phyloP scores from a whole-genome alignment of 2,888 invertebrate genomes.

The Meta bourneti region DNA sequence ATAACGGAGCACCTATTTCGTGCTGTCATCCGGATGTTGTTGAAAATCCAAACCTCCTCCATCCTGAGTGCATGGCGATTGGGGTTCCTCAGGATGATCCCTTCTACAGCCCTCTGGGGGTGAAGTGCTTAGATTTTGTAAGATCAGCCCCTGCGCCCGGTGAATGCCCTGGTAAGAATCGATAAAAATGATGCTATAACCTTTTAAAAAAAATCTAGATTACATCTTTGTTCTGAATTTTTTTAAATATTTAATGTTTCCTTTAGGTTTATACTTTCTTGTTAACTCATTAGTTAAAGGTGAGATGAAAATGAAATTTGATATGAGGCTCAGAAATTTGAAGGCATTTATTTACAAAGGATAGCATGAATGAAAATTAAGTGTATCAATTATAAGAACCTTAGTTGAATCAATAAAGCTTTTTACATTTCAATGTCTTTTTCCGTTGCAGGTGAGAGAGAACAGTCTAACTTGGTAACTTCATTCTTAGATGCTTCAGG shows the following conservation, averaged over 20 bases:
- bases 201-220: neutral
- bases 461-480: conserved; percentile 92
- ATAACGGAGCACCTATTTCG: conserved; percentile 62
- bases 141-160: conserved; percentile 84
- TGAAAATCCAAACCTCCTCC: conserved; percentile 82
- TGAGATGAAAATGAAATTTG: neutral
- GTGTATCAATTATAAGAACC: too few relatives aligned
- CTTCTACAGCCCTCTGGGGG: conserved; percentile 87
- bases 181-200: too few relatives aligned
- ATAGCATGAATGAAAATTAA: too few relatives aligned
- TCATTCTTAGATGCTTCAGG: conserved; percentile 91
- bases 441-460: conserved; percentile 83
- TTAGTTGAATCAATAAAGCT: neutral
- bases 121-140: conserved; percentile 90
- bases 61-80: conserved; percentile 93
- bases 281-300: neutral
- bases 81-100: conserved; percentile 87
- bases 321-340: too few relatives aligned
- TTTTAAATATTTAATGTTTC: neutral
- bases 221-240: neutral
- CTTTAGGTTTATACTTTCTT: neutral
- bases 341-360: too few relatives aligned
- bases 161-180: conserved; percentile 63
- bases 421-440: neutral
- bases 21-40: conserved; percentile 61